Conservation (phyloP, 92 coral and sea anemone genomes). For the Palythoa heliodiscus region DNA sequence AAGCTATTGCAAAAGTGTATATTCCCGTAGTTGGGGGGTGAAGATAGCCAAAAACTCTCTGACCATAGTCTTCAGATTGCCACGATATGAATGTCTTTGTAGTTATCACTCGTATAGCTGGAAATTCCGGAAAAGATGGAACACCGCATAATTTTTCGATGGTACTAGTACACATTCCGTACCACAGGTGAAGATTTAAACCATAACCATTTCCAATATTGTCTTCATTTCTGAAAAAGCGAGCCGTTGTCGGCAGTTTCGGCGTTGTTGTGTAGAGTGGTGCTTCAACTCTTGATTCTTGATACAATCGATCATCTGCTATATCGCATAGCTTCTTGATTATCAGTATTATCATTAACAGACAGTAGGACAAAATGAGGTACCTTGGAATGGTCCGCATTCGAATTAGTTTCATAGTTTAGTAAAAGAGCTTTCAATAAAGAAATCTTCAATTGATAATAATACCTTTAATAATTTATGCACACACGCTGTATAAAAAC, state of each 20-base stretch:
- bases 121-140: constrained; percentile 20
- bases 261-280: not conserved
- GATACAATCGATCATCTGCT: not conserved
- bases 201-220: constrained; percentile 1
- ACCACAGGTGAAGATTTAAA: constrained; percentile 24
- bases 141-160: constrained; percentile 15
- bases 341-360: not conserved
- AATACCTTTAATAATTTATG: too few relatives aligned
- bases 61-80: constrained; percentile 19
- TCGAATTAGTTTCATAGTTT: not conserved
- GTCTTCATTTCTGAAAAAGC: not conserved
- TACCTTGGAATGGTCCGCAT: constrained; percentile 14
- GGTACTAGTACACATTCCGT: not conserved
- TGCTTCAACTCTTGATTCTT: not conserved
- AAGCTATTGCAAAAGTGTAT: constrained; percentile 23
- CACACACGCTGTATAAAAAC: too few relatives aligned
- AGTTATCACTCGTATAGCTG: constrained; percentile 6
- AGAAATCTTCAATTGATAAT: not conserved
- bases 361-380: not conserved
- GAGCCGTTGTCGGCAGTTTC: not conserved
- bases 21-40: constrained; percentile 2
- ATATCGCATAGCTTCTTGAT: not conserved
- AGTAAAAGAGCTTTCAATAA: too few relatives aligned
- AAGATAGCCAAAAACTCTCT: constrained; percentile 28
- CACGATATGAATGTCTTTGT: constrained; percentile 18